Percentiles rank a stretch among this genome's conserved stretches.
Evolutionary conservation across 2,113 vertebrate genomes (phyloP).

Genomic region (Arizona elegans): DNA sequence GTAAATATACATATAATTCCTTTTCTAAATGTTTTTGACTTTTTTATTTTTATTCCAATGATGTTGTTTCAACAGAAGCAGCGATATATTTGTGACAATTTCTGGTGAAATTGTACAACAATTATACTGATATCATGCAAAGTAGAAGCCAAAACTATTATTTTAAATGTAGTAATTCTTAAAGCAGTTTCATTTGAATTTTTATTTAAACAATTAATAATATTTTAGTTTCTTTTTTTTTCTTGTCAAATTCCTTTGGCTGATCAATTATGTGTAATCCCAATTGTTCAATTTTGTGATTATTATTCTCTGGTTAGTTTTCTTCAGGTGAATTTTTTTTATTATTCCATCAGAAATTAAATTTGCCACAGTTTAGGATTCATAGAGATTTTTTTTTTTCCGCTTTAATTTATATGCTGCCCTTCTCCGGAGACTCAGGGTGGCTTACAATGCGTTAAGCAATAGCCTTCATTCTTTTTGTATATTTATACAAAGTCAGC

Average conservation of each 20-base stretch:
- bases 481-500: no score
- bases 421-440: no score
- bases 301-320: neutral
- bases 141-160: neutral
- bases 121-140: neutral
- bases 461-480: no score
- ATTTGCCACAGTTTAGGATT: neutral
- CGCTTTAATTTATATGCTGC: no score
- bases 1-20: neutral
- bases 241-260: neutral
- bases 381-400: neutral
- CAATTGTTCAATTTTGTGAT: neutral
- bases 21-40: neutral
- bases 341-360: neutral
- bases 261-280: neutral
- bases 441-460: no score
- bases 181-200: neutral
- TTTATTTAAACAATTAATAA: neutral
- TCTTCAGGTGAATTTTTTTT: neutral
- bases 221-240: neutral
- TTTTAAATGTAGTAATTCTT: neutral
- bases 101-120: neutral
- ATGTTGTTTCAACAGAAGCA: neutral
- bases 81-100: neutral
- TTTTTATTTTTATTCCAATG: neutral